Evolutionary conservation across 2,797 vertebrate genomes (phyloP), one percentile per base, ranked within the genome.

Genomic region (Arrhamphus sclerolepis): DNA sequence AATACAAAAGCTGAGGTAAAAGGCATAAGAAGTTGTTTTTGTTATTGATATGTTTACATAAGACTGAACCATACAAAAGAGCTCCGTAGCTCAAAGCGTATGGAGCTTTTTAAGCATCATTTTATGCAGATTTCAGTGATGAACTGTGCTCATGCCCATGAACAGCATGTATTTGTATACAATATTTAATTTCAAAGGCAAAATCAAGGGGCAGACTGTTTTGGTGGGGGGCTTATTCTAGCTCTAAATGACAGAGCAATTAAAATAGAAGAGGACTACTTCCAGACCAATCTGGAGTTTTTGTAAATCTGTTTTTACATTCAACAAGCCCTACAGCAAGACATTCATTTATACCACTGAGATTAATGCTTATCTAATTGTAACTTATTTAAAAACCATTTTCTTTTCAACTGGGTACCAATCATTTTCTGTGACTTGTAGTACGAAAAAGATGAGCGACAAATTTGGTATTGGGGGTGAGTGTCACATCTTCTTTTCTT

Each of bases 371-470:
- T 90, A 93, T 94, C 93, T 94, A 94, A 94, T 94, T 94, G 93
- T 94, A 91, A 94, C 93, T 94, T 93, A 94, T 94, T 94, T 94
- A 93, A 94, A 94, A 94, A 92, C 91, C 92, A 94, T 94, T 94
- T 93, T 91, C 92, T 89, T 92, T 93, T 88, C 72, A 76, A 92
- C 91, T 91, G 91, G 89, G 87, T 92, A 91, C 91, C 92, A 93
- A 93, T 94, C 93, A 90, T 87, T 91, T 92, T 91, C 83, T 91
- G 85, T 54, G 86, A 77, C 84, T 86, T 88, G 78, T 65, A 81
- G 80, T 70, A 44, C 43, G 51, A 64, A 61, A 52, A 48, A n/a
- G n/a, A 66, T 68, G 75, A 84, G 80, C 69, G 51, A 61, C 52
- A 40, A 52, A 53, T 65, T 54, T 54, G 24, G 80, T 72, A 79